A percentile compares a stretch with the other conserved stretches of the same genome.
These are phyloP conservation scores for Stigmatopora nigra DNA, from an alignment of 2,113 vertebrate species.

Conservation along the genomic window DNA sequence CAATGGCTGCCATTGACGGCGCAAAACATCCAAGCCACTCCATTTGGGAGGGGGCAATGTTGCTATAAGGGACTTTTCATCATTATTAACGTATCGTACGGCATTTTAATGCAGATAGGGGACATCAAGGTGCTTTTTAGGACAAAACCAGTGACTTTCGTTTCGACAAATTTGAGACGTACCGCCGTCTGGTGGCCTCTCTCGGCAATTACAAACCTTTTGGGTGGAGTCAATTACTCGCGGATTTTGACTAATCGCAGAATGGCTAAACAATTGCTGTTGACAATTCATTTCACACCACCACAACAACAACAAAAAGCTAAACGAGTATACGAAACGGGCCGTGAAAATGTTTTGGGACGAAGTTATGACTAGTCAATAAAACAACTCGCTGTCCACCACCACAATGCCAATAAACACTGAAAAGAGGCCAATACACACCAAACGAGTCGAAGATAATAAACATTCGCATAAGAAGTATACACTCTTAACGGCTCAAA, in stretches of 20 bases:
- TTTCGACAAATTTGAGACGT: neutral
- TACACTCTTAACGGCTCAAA: neutral
- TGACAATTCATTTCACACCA: neutral
- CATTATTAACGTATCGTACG: neutral
- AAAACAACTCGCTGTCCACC: neutral
- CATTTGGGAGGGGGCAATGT: too few species aligned
- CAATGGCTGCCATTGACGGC: too few species aligned
- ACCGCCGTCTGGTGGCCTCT: neutral
- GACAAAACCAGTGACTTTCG: too few species aligned
- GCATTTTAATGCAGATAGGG: neutral
- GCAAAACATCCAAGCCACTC: too few species aligned
- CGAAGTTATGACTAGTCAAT: neutral
- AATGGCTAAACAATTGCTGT: neutral
- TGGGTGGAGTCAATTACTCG: neutral
- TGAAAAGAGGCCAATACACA: rapidly evolving
- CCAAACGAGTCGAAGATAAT: neutral
- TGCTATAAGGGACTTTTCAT: too few species aligned
- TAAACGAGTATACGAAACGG: neutral
- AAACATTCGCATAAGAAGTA: rapidly evolving
- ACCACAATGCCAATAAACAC: neutral
- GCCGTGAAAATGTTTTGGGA: neutral
- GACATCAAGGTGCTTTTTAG: neutral
- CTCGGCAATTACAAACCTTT: neutral
- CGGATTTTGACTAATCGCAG: neutral
- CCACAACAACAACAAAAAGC: neutral